Conservation (phyloP, 1,140 invertebrate genomes). For the Tenebrio molitor region DNA sequence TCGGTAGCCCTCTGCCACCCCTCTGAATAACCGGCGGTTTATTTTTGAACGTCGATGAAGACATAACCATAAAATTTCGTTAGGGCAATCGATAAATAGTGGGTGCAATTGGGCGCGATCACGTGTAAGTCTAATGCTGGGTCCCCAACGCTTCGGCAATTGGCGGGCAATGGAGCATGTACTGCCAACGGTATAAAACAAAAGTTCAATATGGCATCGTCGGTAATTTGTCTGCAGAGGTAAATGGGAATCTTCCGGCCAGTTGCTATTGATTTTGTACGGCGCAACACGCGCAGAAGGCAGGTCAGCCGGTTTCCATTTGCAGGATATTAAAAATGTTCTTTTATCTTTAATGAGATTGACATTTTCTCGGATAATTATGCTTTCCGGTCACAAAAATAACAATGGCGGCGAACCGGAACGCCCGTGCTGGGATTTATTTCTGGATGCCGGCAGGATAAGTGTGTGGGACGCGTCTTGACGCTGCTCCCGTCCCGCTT, state of each 20-base stretch:
- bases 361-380: constrained; percentile 43
- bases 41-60: not conserved
- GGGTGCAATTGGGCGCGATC: constrained; percentile 24
- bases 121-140: constrained; percentile 9
- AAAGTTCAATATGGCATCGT: constrained; percentile 38
- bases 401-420: constrained; percentile 3
- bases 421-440: not conserved
- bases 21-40: no score
- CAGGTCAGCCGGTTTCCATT: constrained; percentile 37
- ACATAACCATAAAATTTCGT: not conserved
- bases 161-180: constrained; percentile 7
- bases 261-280: constrained; percentile 42
- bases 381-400: constrained; percentile 14
- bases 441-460: not conserved
- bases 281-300: constrained; percentile 36
- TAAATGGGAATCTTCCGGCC: constrained; percentile 46
- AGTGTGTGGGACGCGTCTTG: constrained; percentile 6
- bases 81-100: constrained; percentile 10
- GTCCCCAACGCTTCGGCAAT: not conserved
- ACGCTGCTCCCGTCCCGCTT: not conserved
- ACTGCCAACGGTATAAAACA: constrained; percentile 19
- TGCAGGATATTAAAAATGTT: constrained; percentile 33
- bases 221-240: constrained; percentile 42
- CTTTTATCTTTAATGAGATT: constrained; percentile 43
- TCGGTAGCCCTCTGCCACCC: no score